These are phyloP conservation scores for Neomonachus schauinslandi DNA, from an alignment of 2,113 vertebrate genomes.

Conservation along the genomic window DNA sequence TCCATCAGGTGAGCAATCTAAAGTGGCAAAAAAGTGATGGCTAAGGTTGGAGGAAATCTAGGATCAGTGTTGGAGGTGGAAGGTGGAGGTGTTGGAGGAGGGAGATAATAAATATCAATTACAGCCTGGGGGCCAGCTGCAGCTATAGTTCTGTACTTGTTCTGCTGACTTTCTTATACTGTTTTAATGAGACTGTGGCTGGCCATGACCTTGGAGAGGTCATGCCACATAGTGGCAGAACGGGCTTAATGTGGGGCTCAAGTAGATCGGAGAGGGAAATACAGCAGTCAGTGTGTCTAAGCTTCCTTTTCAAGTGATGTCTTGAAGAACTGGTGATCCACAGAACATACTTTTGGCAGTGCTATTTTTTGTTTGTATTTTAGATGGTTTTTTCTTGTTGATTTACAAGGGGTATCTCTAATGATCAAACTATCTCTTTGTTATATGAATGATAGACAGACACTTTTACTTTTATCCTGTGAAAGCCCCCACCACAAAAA, in stretches of 20 bases:
- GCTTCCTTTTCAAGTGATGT: not conserved
- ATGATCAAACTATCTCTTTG: not conserved
- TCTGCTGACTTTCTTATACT: not conserved
- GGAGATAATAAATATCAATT: not conserved
- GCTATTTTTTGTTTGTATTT: not conserved
- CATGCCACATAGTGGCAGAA: not conserved
- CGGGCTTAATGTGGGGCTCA: not conserved
- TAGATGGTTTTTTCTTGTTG: constrained; percentile 16
- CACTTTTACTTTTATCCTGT: not conserved
- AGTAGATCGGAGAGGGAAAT: not conserved
- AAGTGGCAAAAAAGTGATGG: not conserved
- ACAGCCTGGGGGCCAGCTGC: not conserved
- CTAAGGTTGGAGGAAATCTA: not conserved
- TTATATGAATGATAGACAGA: not conserved
- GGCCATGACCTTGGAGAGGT: not conserved
- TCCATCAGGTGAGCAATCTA: not conserved
- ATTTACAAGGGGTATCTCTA: not conserved
- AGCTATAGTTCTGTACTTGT: not conserved
- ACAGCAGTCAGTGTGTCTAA: not conserved
- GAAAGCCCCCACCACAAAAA: not conserved
- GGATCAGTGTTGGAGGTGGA: not conserved
- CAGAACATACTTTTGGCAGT: not conserved
- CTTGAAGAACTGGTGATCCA: not conserved
- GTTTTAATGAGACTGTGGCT: not conserved
- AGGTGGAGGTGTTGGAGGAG: not conserved